These are phyloP conservation scores for Crocuta crocuta DNA, from an alignment of 2,113 vertebrate species.

Conservation along the genomic window DNA sequence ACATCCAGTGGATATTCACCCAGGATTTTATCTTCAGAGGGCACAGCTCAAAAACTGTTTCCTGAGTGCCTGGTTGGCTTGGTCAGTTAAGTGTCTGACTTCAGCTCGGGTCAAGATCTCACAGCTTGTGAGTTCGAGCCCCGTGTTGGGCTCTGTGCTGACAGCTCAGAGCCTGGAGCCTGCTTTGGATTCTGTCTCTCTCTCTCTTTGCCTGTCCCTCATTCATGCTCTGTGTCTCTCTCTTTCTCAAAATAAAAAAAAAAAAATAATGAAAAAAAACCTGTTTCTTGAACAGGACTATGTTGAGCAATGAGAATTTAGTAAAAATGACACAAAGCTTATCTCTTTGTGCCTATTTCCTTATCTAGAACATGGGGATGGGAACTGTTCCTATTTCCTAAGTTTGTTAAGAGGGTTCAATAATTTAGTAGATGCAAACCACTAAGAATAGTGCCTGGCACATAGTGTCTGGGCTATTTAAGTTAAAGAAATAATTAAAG, in stretches of 20 bases:
- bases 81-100: too few relatives aligned
- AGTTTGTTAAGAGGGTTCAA: neutral
- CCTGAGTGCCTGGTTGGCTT: too few relatives aligned
- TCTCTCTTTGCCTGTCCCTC: too few relatives aligned
- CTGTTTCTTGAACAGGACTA: neutral
- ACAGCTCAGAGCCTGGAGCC: too few relatives aligned
- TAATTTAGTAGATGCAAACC: neutral
- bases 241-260: too few relatives aligned
- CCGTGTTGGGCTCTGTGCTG: too few relatives aligned
- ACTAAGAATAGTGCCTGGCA: neutral
- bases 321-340: neutral
- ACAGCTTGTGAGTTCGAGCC: too few relatives aligned
- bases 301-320: neutral
- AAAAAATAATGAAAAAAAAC: neutral
- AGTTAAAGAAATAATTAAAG: constrained; percentile 19
- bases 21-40: neutral
- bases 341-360: neutral
- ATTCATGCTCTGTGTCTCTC: too few relatives aligned
- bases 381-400: neutral
- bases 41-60: neutral
- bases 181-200: too few relatives aligned
- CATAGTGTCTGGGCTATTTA: neutral
- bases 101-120: too few relatives aligned
- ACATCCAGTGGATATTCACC: neutral
- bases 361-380: neutral